These are phyloP conservation scores for Periphyllus acericola DNA, from an alignment of 2,888 invertebrate species.

Conservation along the genomic window DNA sequence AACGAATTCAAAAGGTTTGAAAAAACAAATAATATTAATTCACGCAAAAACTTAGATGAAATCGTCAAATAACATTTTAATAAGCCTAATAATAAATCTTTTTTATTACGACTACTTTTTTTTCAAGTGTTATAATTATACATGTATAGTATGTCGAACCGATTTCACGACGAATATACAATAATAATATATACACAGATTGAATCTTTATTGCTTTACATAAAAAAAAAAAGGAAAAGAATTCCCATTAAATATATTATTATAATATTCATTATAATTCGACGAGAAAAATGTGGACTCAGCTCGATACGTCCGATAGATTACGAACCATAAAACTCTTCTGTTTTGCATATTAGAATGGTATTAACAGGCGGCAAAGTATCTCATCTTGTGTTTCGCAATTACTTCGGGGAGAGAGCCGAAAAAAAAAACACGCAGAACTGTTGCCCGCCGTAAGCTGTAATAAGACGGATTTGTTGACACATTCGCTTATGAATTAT, in stretches of 20 bases:
- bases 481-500: no score
- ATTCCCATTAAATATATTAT: neutral
- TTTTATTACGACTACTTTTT: neutral
- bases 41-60: neutral
- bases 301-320: neutral
- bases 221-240: neutral
- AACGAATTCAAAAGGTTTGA: neutral
- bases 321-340: neutral
- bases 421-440: no score
- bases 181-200: neutral
- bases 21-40: neutral
- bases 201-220: neutral
- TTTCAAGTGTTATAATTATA: neutral
- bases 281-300: no score
- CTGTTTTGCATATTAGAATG: neutral
- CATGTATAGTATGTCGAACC: neutral
- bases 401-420: no score
- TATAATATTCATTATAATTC: no score
- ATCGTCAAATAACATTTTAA: neutral
- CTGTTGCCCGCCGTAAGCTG: no score
- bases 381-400: neutral
- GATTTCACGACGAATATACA: neutral
- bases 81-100: neutral
- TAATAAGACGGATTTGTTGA: neutral
- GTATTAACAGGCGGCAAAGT: neutral